Conservation (phyloP, 1,140 invertebrate species). For the Bombus confusus region DNA sequence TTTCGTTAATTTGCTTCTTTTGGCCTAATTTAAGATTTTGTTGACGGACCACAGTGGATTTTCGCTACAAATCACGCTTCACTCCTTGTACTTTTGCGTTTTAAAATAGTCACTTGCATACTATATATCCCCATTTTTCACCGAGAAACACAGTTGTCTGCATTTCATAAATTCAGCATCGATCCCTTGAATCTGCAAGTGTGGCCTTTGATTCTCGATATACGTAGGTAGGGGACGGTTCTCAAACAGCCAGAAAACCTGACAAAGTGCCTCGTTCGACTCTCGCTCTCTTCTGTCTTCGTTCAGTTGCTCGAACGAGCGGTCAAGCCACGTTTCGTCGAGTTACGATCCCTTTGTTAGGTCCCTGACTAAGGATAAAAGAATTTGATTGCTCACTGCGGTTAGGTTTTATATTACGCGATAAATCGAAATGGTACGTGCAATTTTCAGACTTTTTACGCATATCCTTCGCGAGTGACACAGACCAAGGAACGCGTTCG, state of each 20-base stretch:
- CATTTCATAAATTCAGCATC: background rate
- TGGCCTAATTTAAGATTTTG: too few relatives aligned
- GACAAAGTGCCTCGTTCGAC: slow-evolving; percentile 53
- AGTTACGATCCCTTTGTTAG: slow-evolving; percentile 49
- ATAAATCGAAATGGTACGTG: slow-evolving; percentile 58
- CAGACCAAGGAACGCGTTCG: background rate
- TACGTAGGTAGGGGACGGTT: background rate
- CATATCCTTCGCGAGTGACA: background rate
- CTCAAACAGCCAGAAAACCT: slow-evolving; percentile 40
- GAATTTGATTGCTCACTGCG: slow-evolving; percentile 42
- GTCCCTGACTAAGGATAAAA: slow-evolving; percentile 39
- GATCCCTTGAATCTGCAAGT: slow-evolving; percentile 15
- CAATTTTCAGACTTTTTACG: background rate
- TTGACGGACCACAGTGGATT: too few relatives aligned
- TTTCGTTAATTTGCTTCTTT: too few relatives aligned
- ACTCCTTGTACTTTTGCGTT: too few relatives aligned
- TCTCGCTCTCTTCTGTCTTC: background rate
- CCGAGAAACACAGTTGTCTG: too few relatives aligned
- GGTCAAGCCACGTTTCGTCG: slow-evolving; percentile 46
- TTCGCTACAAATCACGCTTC: too few relatives aligned
- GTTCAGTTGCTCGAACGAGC: slow-evolving; percentile 46
- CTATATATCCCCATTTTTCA: background rate
- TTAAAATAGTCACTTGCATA: background rate
- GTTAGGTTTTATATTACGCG: slow-evolving; percentile 45
- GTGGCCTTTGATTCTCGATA: background rate